These are phyloP conservation scores for Flexamia atlantica DNA, from an alignment of 2,888 invertebrate species.

Conservation along the genomic window DNA sequence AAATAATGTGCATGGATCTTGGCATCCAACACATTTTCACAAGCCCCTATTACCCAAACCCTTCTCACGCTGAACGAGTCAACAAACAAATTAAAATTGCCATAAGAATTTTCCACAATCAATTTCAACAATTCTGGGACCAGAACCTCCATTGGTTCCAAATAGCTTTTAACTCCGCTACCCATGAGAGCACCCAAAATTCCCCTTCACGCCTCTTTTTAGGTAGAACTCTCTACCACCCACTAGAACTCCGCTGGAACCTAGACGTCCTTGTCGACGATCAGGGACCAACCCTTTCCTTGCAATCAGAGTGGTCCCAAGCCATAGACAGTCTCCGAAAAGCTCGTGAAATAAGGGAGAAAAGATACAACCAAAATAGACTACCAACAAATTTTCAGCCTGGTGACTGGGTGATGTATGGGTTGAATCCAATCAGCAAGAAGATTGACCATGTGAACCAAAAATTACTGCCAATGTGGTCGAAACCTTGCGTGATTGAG, in stretches of 20 bases:
- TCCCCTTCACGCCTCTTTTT: neutral
- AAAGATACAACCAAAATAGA: neutral
- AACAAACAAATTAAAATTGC: neutral
- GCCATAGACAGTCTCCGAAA: neutral
- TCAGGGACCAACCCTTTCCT: neutral
- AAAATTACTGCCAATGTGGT: constrained; percentile 8
- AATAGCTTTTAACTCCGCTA: constrained; percentile 2
- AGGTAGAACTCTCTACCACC: neutral
- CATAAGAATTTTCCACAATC: neutral
- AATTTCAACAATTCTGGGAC: constrained; percentile 3
- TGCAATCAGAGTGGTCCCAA: neutral
- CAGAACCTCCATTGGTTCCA: neutral
- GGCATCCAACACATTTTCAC: neutral
- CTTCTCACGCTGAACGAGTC: neutral
- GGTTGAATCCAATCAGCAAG: neutral
- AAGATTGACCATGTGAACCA: neutral
- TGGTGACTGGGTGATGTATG: constrained; percentile 9
- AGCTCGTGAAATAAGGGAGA: neutral
- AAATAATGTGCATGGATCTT: neutral
- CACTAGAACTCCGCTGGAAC: constrained; percentile 9
- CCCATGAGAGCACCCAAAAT: neutral
- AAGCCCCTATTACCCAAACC: constrained; percentile 13
- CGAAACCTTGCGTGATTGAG: constrained; percentile 17
- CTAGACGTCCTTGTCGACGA: neutral
- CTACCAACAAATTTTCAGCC: neutral